A percentile compares a stretch with the other conserved stretches of the same genome.
phyloP scores from a whole-genome alignment of 2,113 vertebrate genomes.

The Conger conger region DNA sequence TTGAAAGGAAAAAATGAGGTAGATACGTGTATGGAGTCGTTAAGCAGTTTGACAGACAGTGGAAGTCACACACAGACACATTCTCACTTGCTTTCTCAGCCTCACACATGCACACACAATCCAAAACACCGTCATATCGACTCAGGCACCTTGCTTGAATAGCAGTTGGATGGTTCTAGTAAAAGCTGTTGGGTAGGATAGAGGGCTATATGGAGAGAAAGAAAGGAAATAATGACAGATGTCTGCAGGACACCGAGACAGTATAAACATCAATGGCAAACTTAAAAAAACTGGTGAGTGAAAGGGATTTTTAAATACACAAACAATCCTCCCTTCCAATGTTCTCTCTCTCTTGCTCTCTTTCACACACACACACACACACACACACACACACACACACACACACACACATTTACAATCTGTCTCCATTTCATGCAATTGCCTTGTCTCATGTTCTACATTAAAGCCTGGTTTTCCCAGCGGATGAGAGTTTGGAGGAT shows the following conservation, averaged over 20 bases:
- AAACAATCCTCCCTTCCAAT: background rate
- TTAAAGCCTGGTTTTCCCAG: slow-evolving; percentile 3
- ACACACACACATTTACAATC: background rate
- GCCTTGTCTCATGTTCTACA: background rate
- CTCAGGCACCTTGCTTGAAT: slow-evolving; percentile 11
- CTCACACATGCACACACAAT: background rate
- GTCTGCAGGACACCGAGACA: background rate
- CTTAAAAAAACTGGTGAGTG: background rate
- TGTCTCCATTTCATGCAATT: background rate
- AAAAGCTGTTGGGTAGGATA: background rate
- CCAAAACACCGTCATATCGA: background rate
- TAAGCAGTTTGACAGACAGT: slow-evolving; percentile 56
- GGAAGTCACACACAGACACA: background rate
- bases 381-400: background rate
- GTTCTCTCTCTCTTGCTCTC: background rate
- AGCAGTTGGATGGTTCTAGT: slow-evolving; percentile 13
- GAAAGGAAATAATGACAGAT: background rate
- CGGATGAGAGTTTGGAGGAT: background rate
- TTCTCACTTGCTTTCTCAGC: background rate
- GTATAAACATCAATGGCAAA: background rate
- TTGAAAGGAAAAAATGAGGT: slow-evolving; percentile 68
- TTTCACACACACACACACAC: background rate
- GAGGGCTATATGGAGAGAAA: background rate
- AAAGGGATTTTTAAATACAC: background rate
- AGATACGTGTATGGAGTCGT: slow-evolving; percentile 72